These are phyloP conservation scores for Diadegma fenestrale DNA, from an alignment of 2,888 invertebrate species.

Conservation along the genomic window DNA sequence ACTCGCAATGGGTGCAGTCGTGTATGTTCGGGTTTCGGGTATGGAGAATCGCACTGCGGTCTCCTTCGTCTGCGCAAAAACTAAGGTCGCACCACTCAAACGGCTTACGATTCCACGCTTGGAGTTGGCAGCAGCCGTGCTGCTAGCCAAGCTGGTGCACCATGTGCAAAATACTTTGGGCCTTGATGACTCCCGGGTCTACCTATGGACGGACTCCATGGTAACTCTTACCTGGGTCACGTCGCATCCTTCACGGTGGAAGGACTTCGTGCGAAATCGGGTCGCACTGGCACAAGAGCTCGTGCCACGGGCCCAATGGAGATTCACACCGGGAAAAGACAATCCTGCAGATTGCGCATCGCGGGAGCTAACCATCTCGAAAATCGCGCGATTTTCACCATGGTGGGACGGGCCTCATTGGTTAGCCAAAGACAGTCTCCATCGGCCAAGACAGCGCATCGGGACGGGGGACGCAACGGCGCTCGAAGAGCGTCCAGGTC, in stretches of 20 bases:
- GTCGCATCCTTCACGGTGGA: no score
- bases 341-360: constrained; percentile 27
- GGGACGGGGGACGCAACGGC: background rate
- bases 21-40: constrained; percentile 26
- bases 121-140: no score
- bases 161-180: no score
- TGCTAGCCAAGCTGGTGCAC: no score
- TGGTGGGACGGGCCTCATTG: constrained; percentile 15
- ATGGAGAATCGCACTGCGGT: background rate
- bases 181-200: no score
- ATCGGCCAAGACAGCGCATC: background rate
- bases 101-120: no score
- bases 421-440: background rate
- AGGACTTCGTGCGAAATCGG: no score
- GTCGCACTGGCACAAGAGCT: background rate
- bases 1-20: background rate
- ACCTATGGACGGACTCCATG: no score
- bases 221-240: no score
- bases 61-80: background rate
- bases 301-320: background rate
- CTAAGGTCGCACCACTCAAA: no score
- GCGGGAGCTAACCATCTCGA: background rate
- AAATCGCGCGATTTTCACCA: background rate
- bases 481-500: constrained; percentile 6
- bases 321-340: background rate